Evolutionary conservation across 1,140 invertebrate species (phyloP), one percentile per base, ranked within the genome.

Genomic region (Pissodes strobi): DNA sequence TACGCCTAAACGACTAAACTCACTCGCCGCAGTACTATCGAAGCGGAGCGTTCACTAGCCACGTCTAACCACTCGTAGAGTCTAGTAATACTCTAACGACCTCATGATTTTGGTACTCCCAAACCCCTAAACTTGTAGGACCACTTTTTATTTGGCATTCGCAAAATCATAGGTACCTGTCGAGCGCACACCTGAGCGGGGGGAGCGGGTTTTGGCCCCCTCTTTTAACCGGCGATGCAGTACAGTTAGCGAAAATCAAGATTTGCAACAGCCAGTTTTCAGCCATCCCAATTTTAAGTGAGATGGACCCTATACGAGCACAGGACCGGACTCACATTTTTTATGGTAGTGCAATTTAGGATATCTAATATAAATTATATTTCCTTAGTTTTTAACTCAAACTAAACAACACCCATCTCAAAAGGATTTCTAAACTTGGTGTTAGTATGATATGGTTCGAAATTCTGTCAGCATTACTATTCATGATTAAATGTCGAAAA

Each of bases 61-160:
- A 74, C 73, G 76, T 76, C 76, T 78, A 78, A 78, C 69, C 72
- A 72, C 70, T 70, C 69, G 72, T 74, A 75, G 75, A 73, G 75
- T 76, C 76, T 78, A 78, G 76, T 72, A 78, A 78, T 76, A 78
- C 76, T 78, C 76, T 78, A 78, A 78, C 75, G 69, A 72, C 73
- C 72, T 72, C 75, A 75, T 73, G 67, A 71, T 76, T 72, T 70
- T 69, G 71, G 69, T 74, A 74, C 68, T 73, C 73, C 75, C 73
- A 70, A 74, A 72, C 69, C 73, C 76, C 71, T 73, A 75, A 77
- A 76, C 69, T 76, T 74, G 76, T 73, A 77, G 76, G 75, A 78
- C 76, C 75, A 74, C 76, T 78, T 78, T 78, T 78, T 78, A 76
- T 78, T 76, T 71, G 73, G 69, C 63, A 64, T 52, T 72, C 74